Evolutionary conservation across 2,888 invertebrate genomes (phyloP).

Genomic region (Gortyna flavago): DNA sequence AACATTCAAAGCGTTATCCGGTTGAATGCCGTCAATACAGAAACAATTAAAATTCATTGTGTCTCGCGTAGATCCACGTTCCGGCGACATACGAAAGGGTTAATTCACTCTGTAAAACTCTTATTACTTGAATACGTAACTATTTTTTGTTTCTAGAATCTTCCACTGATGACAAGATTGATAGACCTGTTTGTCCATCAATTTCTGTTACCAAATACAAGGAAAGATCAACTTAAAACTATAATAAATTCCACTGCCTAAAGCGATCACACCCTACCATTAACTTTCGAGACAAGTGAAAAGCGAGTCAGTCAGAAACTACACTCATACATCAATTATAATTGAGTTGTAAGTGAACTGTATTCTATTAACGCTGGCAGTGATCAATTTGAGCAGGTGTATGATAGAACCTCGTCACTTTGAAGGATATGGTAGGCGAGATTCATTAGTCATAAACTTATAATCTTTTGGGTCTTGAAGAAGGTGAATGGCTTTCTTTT

Average conservation of each 20-base stretch:
- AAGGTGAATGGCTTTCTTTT: neutral
- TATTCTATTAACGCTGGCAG: constrained; percentile 9
- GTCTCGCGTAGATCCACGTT: no score
- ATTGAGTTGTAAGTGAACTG: constrained; percentile 36
- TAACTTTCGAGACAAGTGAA: constrained; percentile 55
- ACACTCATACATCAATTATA: constrained; percentile 41
- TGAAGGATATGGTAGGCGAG: neutral
- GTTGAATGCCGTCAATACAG: no score
- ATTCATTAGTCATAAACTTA: neutral
- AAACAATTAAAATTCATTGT: no score
- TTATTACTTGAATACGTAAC: no score
- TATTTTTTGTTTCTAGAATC: no score
- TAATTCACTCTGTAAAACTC: no score
- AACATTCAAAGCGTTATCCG: no score
- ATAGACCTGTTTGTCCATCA: no score
- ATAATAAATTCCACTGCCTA: constrained; percentile 25
- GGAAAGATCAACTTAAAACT: constrained; percentile 33
- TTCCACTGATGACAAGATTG: no score
- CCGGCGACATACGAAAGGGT: no score
- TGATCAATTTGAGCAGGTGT: constrained; percentile 13
- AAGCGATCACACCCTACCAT: constrained; percentile 32
- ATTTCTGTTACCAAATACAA: neutral
- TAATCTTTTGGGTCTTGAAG: neutral
- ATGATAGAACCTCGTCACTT: neutral
- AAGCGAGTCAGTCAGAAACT: constrained; percentile 4